Percentiles rank a stretch among this genome's conserved stretches.
These are phyloP conservation scores for Ischnus inquisitorius DNA, from an alignment of 2,888 invertebrate species.

Conservation along the genomic window DNA sequence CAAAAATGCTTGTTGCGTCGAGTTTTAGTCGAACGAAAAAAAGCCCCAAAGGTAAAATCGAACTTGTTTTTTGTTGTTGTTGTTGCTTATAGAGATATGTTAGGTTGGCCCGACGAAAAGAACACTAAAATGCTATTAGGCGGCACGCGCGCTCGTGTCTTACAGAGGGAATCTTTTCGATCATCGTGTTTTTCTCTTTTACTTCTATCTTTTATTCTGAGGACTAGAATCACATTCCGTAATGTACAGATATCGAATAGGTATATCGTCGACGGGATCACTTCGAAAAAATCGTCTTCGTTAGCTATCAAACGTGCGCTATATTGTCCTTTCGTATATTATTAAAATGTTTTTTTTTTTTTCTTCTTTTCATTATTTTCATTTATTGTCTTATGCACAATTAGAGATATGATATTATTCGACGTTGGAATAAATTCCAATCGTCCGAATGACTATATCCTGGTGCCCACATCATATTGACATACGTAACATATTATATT, in stretches of 20 bases:
- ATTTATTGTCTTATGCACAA: constrained; percentile 73
- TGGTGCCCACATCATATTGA: constrained; percentile 71
- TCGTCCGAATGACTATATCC: constrained; percentile 60
- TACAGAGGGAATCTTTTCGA: constrained; percentile 17
- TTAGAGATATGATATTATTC: constrained; percentile 68
- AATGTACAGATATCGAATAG: constrained; percentile 13
- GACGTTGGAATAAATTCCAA: constrained; percentile 53
- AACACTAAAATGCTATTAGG: constrained; percentile 22
- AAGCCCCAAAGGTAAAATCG: constrained; percentile 44
- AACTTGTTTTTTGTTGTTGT: constrained; percentile 26
- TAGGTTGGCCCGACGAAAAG: constrained; percentile 20
- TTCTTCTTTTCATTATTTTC: constrained; percentile 3
- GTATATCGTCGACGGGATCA: constrained; percentile 6
- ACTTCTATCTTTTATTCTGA: neutral
- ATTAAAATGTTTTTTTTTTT: constrained; percentile 35
- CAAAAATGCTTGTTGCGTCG: constrained; percentile 28
- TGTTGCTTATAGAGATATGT: constrained; percentile 43
- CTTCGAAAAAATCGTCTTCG: constrained; percentile 39
- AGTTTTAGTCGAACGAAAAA: constrained; percentile 23
- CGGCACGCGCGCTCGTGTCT: neutral
- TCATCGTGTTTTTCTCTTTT: neutral
- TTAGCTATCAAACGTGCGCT: constrained; percentile 67
- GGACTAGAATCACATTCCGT: neutral
- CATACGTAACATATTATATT: constrained; percentile 69
- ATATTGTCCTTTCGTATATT: constrained; percentile 60